These are phyloP conservation scores for Drosophila algonquin DNA, from an alignment of 2,888 invertebrate species.

Conservation along the genomic window DNA sequence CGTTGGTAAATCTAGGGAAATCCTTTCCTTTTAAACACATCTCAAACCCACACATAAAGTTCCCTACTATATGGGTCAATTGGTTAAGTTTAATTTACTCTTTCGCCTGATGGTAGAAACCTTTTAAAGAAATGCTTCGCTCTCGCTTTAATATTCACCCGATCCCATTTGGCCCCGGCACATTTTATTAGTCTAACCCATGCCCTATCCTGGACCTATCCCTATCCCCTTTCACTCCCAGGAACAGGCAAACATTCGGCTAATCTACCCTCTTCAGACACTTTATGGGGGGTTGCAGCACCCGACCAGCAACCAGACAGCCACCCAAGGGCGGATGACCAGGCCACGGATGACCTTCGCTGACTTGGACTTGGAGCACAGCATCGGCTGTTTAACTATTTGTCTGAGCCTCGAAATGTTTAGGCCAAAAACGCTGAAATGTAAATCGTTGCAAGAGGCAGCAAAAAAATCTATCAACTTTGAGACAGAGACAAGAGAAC, in stretches of 20 bases:
- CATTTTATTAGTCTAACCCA: constrained; percentile 23
- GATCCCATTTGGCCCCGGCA: constrained; percentile 8
- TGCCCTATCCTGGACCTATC: constrained; percentile 1
- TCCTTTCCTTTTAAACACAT: not conserved
- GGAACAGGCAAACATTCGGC: constrained; percentile 30
- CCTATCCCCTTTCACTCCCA: not conserved
- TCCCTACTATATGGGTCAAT: not conserved
- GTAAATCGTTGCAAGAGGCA: constrained; percentile 53
- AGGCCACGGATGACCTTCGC: constrained; percentile 41
- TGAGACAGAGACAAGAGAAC: not conserved
- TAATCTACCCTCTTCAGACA: constrained; percentile 66
- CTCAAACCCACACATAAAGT: not conserved
- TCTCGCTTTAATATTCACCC: constrained; percentile 1
- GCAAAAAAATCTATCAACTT: constrained; percentile 64
- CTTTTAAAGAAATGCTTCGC: constrained; percentile 12
- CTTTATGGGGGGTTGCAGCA: constrained; percentile 33
- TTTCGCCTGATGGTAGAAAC: not conserved
- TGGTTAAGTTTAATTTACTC: not conserved
- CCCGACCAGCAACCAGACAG: too few species aligned
- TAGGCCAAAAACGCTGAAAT: constrained; percentile 20
- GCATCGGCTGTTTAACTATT: constrained; percentile 40
- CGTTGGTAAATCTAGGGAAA: not conserved
- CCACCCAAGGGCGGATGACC: too few species aligned
- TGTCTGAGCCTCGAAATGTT: constrained; percentile 44
- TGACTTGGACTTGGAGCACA: constrained; percentile 1